Percentiles rank a stretch among this genome's conserved stretches.
These are phyloP conservation scores for Alethe diademata DNA, from an alignment of 2,113 vertebrate species.

Conservation along the genomic window DNA sequence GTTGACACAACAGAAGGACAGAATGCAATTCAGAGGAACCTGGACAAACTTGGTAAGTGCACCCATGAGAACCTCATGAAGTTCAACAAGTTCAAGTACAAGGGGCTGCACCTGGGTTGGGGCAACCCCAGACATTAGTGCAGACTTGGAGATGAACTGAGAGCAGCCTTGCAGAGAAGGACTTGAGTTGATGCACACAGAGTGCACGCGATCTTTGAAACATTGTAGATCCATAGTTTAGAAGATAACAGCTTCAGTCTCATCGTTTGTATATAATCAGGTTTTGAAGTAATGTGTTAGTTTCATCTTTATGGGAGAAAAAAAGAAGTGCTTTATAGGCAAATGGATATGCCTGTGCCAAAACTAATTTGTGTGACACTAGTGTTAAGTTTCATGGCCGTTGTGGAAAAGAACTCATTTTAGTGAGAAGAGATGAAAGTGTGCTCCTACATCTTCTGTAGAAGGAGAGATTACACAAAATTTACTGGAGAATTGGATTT, in stretches of 20 bases:
- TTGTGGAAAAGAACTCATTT: background rate
- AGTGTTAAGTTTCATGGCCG: background rate
- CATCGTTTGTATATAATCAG: background rate
- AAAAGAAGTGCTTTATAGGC: background rate
- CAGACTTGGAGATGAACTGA: background rate
- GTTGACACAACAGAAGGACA: background rate
- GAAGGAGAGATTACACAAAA: background rate
- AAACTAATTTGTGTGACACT: background rate
- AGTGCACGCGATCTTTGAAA: background rate
- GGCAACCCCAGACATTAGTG: background rate
- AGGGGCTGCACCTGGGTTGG: background rate
- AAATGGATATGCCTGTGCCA: background rate
- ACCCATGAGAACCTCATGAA: background rate
- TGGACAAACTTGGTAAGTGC: background rate
- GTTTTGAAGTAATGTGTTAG: background rate
- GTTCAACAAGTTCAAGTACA: background rate
- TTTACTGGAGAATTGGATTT: background rate
- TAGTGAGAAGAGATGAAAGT: background rate
- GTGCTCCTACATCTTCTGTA: background rate
- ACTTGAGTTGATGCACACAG: background rate
- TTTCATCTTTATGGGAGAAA: background rate
- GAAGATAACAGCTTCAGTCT: background rate
- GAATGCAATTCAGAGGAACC: background rate
- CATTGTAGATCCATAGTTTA: background rate
- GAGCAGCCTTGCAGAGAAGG: background rate